phyloP scores from a whole-genome alignment of 2,797 vertebrate genomes.

The Epinephelus coioides region DNA sequence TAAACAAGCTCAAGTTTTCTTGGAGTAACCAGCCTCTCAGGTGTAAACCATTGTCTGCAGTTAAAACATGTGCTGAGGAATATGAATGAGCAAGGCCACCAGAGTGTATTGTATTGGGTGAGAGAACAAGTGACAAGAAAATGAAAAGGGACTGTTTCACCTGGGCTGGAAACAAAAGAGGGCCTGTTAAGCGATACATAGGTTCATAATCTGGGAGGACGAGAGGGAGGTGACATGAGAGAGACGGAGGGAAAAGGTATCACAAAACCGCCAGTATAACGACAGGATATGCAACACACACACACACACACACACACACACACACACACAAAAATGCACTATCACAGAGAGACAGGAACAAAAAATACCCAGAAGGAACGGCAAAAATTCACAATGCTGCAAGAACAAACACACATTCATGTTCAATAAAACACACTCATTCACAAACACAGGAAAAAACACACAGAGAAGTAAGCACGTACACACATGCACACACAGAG shows the following conservation, averaged over 20 bases:
- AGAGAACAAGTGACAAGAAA: slow-evolving; percentile 25
- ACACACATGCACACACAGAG: slow-evolving; percentile 41
- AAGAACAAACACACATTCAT: slow-evolving; percentile 31
- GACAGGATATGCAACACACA: slow-evolving; percentile 31
- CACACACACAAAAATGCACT: slow-evolving; percentile 6
- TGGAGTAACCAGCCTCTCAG: slow-evolving; percentile 5
- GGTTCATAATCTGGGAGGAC: slow-evolving; percentile 28
- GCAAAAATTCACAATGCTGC: slow-evolving; percentile 26
- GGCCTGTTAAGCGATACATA: slow-evolving; percentile 41
- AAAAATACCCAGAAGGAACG: slow-evolving; percentile 32
- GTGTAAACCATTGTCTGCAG: not conserved
- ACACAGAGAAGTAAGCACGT: not conserved
- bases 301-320: slow-evolving; percentile 19
- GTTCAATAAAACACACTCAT: slow-evolving; percentile 31
- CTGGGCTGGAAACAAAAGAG: slow-evolving; percentile 51
- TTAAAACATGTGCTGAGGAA: slow-evolving; percentile 17
- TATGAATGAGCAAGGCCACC: slow-evolving; percentile 50
- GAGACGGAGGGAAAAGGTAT: slow-evolving; percentile 31
- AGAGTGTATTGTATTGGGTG: slow-evolving; percentile 9
- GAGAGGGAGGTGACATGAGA: slow-evolving; percentile 24
- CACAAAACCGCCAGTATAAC: slow-evolving; percentile 11
- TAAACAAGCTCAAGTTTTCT: not conserved
- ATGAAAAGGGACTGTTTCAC: slow-evolving; percentile 40
- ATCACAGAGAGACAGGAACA: slow-evolving; percentile 7
- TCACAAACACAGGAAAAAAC: slow-evolving; percentile 55